Conservation (phyloP, 37 sponge, comb jelly and placozoan species). For the Petrosia ficiformis region DNA sequence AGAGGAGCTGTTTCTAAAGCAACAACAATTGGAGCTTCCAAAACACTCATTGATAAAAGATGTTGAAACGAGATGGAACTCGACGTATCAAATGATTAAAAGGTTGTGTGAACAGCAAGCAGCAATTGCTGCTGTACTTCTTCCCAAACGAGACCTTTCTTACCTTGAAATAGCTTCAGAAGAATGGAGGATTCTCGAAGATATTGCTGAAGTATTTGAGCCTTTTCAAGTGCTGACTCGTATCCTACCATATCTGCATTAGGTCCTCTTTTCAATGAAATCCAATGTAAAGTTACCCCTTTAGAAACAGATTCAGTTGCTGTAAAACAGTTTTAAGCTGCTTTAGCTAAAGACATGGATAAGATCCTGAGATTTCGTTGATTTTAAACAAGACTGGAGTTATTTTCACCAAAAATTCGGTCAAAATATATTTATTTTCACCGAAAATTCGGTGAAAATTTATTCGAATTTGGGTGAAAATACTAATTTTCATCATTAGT, state of each 20-base stretch:
- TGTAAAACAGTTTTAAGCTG: neutral
- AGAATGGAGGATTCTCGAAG: conserved; percentile 25
- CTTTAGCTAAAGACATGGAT: neutral
- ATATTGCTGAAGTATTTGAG: conserved; percentile 1
- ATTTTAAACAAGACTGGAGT: too few species aligned
- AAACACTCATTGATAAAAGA: conserved; percentile 11
- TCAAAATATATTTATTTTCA: too few species aligned
- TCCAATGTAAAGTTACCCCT: neutral
- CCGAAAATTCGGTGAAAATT: too few species aligned
- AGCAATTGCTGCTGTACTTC: conserved; percentile 19
- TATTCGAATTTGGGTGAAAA: too few species aligned
- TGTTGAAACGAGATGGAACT: conserved; percentile 5
- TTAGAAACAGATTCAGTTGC: neutral
- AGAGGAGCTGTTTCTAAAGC: conserved; percentile 2
- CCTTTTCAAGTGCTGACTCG: conserved; percentile 16
- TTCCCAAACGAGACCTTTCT: neutral
- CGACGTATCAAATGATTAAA: conserved; percentile 8
- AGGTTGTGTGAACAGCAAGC: conserved; percentile 30
- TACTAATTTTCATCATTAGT: too few species aligned
- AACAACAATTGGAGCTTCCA: conserved; percentile 1
- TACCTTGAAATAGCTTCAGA: conserved; percentile 15
- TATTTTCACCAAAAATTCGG: too few species aligned
- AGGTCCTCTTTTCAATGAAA: conserved; percentile 8
- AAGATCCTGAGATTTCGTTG: too few species aligned
- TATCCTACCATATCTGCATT: conserved; percentile 16